A percentile compares a stretch with the other conserved stretches of the same genome.
phyloP scores from a whole-genome alignment of 2,888 invertebrate genomes.

The Drosophila lacicola region DNA sequence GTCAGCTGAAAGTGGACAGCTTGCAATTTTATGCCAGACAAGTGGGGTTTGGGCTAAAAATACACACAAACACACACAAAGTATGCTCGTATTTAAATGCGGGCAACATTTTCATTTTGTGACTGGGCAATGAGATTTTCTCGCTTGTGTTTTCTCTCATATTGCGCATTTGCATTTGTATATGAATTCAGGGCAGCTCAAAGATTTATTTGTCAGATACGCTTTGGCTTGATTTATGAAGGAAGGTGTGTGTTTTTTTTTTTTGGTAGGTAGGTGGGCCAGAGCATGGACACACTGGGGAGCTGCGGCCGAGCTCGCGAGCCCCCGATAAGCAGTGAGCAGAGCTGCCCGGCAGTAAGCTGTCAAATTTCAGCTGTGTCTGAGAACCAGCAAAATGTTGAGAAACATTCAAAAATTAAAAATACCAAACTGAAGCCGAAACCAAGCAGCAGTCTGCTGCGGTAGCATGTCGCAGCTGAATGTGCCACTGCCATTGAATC shows the following conservation, averaged over 20 bases:
- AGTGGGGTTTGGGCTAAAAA: not conserved
- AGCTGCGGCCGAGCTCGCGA: conserved; percentile 24
- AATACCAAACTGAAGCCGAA: conserved; percentile 8
- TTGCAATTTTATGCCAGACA: conserved; percentile 40
- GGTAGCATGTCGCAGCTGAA: not conserved
- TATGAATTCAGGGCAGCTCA: conserved; percentile 37
- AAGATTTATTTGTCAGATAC: conserved; percentile 70
- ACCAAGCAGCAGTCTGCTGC: not conserved
- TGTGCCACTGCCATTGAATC: conserved; percentile 39
- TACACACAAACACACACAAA: conserved; percentile 10
- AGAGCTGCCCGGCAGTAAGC: conserved; percentile 43
- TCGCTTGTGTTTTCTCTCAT: conserved; percentile 27
- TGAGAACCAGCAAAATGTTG: conserved; percentile 14
- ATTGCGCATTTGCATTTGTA: conserved; percentile 60
- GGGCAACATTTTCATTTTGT: conserved; percentile 25
- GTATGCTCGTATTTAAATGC: conserved; percentile 39
- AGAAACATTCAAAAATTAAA: conserved; percentile 9
- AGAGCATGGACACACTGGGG: conserved; percentile 1
- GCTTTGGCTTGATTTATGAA: conserved; percentile 69
- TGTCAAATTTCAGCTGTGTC: conserved; percentile 46
- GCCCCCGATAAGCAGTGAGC: conserved; percentile 25
- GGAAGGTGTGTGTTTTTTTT: conserved; percentile 15
- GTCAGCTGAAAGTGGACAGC: conserved; percentile 65
- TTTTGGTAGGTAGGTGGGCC: too few relatives aligned
- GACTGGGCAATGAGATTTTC: conserved; percentile 6